phyloP scores from a whole-genome alignment of 2,888 invertebrate genomes.

The Tricholauxania praeusta region DNA sequence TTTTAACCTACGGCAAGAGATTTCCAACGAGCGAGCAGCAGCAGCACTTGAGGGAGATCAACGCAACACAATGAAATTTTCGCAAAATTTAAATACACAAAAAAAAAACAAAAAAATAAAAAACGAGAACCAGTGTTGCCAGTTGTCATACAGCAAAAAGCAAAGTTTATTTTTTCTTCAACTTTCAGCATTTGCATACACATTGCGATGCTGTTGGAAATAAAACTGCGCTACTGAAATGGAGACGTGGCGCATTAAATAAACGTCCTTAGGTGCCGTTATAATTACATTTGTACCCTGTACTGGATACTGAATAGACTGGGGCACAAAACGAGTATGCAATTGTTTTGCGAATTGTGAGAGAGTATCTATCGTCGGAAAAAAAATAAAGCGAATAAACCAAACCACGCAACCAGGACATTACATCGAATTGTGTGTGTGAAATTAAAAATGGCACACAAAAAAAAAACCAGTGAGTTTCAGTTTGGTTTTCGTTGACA shows the following conservation, averaged over 20 bases:
- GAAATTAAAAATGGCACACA: neutral
- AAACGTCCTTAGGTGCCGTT: conserved; percentile 43
- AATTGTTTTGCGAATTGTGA: neutral
- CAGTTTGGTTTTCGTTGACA: conserved; percentile 1
- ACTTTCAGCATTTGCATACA: neutral
- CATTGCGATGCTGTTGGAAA: too few relatives aligned
- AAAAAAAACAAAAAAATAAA: neutral
- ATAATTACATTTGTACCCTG: conserved; percentile 57
- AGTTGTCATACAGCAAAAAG: neutral
- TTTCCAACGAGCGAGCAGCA: neutral
- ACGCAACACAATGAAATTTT: neutral
- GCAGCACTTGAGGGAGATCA: neutral
- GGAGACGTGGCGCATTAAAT: conserved; percentile 30
- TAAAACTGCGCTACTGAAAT: conserved; percentile 30
- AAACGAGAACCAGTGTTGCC: neutral
- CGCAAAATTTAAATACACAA: conserved; percentile 5
- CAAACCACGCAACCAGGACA: neutral
- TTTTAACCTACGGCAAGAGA: conserved; percentile 14
- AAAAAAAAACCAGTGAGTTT: neutral
- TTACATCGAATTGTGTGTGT: conserved; percentile 6
- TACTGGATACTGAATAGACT: conserved; percentile 14
- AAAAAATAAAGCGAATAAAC: neutral
- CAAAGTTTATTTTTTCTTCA: neutral
- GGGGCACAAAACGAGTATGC: conserved; percentile 16
- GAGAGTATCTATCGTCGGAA: neutral